Evolutionary conservation across 2,113 vertebrate species (phyloP).

Genomic region (Zosterops pallidus): DNA sequence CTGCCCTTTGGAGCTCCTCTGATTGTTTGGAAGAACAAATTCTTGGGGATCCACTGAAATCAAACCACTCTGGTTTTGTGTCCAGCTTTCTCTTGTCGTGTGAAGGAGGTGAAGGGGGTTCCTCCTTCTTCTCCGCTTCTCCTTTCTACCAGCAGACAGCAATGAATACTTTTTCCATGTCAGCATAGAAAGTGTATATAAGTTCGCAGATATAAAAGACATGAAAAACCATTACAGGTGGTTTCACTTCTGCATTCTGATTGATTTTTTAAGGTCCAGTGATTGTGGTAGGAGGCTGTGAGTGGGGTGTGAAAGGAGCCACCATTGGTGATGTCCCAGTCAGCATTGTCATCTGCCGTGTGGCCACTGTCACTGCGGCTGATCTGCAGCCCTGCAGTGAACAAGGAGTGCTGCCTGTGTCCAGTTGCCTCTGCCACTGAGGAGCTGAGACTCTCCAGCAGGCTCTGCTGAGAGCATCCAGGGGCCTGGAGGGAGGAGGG

Average conservation of each 20-base stretch:
- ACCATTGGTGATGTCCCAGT: not conserved
- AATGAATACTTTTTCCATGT: not conserved
- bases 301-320: not conserved
- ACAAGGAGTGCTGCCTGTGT: not conserved
- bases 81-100: not conserved
- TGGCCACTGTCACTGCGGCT: not conserved
- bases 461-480: not conserved
- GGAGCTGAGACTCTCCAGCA: not conserved
- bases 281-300: not conserved
- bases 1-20: not conserved
- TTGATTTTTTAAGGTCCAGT: not conserved
- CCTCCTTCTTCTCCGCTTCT: not conserved
- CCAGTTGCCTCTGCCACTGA: not conserved
- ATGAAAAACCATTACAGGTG: not conserved
- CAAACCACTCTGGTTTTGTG: accelerated
- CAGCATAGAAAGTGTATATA: not conserved
- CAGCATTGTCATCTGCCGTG: accelerated
- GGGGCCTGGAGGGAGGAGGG: not conserved
- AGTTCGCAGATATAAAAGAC: not conserved
- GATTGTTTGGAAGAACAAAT: not conserved
- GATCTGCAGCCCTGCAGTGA: not conserved
- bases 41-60: not conserved
- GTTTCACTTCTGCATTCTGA: not conserved
- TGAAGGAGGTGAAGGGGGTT: not conserved
- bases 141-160: not conserved